A percentile compares a stretch with the other conserved stretches of the same genome.
Conservation (phyloP, 2,888 invertebrate genomes). For the Gymnosoma rotundatum region DNA sequence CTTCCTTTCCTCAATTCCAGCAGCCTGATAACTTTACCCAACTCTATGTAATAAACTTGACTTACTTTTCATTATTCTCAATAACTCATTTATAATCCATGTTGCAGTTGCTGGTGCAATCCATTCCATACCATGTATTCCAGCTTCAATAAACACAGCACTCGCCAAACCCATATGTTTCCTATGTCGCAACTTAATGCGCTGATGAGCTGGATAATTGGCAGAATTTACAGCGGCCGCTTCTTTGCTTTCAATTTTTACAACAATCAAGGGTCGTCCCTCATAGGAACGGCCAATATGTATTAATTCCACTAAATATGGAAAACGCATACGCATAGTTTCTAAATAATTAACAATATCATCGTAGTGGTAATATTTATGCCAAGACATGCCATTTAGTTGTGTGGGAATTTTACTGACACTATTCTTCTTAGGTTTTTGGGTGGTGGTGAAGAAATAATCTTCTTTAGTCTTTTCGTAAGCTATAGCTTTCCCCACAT, state of each 20-base stretch:
- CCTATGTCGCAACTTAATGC: conserved; percentile 76
- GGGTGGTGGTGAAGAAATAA: conserved; percentile 78
- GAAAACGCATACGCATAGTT: conserved; percentile 86
- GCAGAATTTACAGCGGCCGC: conserved; percentile 73
- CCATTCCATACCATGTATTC: conserved; percentile 90
- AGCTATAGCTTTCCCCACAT: conserved; percentile 88
- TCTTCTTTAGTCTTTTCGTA: conserved; percentile 86
- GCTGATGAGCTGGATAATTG: conserved; percentile 72
- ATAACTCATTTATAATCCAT: conserved; percentile 87
- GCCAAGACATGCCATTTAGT: conserved; percentile 85
- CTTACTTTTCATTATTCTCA: conserved; percentile 85
- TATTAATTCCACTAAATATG: conserved; percentile 86
- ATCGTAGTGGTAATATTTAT: conserved; percentile 87
- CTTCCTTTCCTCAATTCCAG: too few relatives aligned
- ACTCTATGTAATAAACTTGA: conserved; percentile 20
- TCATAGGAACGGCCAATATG: conserved; percentile 89
- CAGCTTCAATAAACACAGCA: conserved; percentile 92
- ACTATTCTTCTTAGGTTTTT: conserved; percentile 62
- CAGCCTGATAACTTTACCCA: too few relatives aligned
- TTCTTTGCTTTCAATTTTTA: conserved; percentile 85
- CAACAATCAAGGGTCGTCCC: conserved; percentile 87
- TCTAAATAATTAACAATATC: conserved; percentile 88
- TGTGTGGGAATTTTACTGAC: conserved; percentile 32
- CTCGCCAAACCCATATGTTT: conserved; percentile 85
- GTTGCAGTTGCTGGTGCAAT: conserved; percentile 90